These are phyloP conservation scores for Eubasilissa splendida DNA, from an alignment of 2,888 invertebrate species.

Conservation along the genomic window DNA sequence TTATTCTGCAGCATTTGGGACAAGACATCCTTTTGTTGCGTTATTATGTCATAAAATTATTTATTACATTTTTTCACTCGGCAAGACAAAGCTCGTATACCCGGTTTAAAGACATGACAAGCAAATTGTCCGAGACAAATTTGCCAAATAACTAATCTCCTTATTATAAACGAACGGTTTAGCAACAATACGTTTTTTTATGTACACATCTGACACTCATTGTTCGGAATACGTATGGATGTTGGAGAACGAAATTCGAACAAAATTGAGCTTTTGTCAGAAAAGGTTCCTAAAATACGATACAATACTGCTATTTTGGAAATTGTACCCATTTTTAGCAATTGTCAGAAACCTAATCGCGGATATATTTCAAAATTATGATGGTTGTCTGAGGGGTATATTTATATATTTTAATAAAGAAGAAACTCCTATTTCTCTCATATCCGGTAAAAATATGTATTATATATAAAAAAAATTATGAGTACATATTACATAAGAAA, in stretches of 20 bases:
- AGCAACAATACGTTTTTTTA: conserved; percentile 41
- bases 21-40: no score
- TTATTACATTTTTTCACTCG: no score
- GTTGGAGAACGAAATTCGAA: conserved; percentile 32
- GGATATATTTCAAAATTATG: neutral
- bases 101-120: neutral
- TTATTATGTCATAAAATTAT: no score
- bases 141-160: conserved; percentile 44
- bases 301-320: conserved; percentile 35
- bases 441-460: no score
- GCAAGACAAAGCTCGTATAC: no score
- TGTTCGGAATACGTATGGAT: conserved; percentile 26
- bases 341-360: conserved; percentile 5
- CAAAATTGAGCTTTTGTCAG: conserved; percentile 38
- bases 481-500: no score
- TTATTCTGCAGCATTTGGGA: no score
- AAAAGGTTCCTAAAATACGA: neutral
- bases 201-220: conserved; percentile 41
- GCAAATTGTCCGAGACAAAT: conserved; percentile 26
- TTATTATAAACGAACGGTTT: conserved; percentile 34
- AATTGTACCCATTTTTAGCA: conserved; percentile 28
- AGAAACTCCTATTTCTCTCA: no score
- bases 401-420: no score
- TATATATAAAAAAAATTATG: no score
- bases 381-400: no score